phyloP scores from a whole-genome alignment of 2,888 invertebrate genomes.

The Sphinx pinastri region DNA sequence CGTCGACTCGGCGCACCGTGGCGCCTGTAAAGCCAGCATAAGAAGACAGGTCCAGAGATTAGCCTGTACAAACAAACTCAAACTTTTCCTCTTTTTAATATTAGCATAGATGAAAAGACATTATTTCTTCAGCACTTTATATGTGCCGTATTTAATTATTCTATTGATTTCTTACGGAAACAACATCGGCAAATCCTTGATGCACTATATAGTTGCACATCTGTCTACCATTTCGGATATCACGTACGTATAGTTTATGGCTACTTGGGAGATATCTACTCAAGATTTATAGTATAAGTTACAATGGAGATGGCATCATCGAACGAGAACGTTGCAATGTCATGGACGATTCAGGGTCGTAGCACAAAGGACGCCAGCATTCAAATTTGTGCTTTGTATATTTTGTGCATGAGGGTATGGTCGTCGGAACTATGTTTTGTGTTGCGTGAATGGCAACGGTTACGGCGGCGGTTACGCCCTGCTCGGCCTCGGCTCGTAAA shows the following conservation, averaged over 20 bases:
- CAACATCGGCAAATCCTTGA: too few relatives aligned
- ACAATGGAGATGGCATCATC: background rate
- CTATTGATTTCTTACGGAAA: too few relatives aligned
- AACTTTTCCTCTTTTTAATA: too few relatives aligned
- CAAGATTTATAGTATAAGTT: background rate
- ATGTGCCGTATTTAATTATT: too few relatives aligned
- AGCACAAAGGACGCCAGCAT: slow-evolving; percentile 38
- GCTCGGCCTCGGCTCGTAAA: slow-evolving; percentile 78
- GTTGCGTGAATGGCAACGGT: slow-evolving; percentile 57
- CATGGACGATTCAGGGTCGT: slow-evolving; percentile 3
- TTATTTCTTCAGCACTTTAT: too few relatives aligned
- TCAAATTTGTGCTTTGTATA: slow-evolving; percentile 41
- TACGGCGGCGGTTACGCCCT: slow-evolving; percentile 64
- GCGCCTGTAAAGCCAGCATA: too few relatives aligned
- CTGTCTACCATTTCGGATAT: too few relatives aligned
- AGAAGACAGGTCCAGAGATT: too few relatives aligned
- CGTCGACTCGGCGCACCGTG: too few relatives aligned
- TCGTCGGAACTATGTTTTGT: slow-evolving; percentile 57
- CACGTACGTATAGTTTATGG: too few relatives aligned
- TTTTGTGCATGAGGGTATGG: slow-evolving; percentile 42
- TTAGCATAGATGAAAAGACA: background rate
- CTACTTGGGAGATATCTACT: background rate
- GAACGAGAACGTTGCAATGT: slow-evolving; percentile 19
- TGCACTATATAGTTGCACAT: too few relatives aligned
- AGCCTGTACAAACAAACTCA: too few relatives aligned